Evolutionary conservation across 1,140 invertebrate genomes (phyloP), one percentile per base, ranked within the genome.

Genomic region (Spodoptera frugiperda): DNA sequence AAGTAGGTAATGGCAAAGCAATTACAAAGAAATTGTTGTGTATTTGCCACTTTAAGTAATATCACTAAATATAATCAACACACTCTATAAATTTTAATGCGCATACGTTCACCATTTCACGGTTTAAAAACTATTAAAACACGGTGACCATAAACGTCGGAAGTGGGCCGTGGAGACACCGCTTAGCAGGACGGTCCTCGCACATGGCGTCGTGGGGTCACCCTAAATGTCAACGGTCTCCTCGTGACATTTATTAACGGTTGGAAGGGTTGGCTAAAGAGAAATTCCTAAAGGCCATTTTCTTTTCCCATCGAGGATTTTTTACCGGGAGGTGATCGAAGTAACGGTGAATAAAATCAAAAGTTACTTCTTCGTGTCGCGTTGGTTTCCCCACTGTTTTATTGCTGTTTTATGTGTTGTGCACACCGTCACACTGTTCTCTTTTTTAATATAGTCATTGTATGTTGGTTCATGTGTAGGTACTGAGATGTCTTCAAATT

Each of bases 171-270:
- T 80, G 59, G 72, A 75, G 75, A 74, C 78, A 55, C 55, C 68
- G 70, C 54, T 59, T 67, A 68, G 63, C 76, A 61, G 63, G 63
- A 74, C 75, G 53, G 75, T 79, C 78, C 73, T 49, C 39, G 75
- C 76, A 74, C 73, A 70, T 72, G 78, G 39, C 72, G 44, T 39
- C 48, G 14, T 25, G 72, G 17, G 78, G 76, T 71, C 78, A 77
- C 76, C 78, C 73, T 77, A 79, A 82, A 79, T 83, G 84, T 82
- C 82, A 84, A 83, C 78, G 82, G 76, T 76, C 65, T 57, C 53
- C 33, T 76, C 71, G 76, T 88, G 87, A 88, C 87, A 89, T 90
- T 90, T 90, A 90, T 90, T 89, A 90, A 90, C 84, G 82, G 79
- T 70, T 77, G 51, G 76, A 84, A 87, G 86, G 89, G 82, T 86